Evolutionary conservation across 2,888 invertebrate genomes (phyloP), one percentile per base, ranked within the genome.

Genomic region (Dendrolimus pini): DNA sequence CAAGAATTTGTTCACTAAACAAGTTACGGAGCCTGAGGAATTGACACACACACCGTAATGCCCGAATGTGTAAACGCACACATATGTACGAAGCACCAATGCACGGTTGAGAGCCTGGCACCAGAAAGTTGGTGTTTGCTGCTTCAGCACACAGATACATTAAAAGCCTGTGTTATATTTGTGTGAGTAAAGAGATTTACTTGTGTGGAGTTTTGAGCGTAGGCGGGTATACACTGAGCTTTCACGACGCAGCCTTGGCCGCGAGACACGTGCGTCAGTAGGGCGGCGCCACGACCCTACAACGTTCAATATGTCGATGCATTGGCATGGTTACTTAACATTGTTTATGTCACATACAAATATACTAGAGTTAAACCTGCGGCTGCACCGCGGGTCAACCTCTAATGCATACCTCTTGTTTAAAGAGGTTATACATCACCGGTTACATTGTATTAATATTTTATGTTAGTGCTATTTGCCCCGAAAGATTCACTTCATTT

Each of bases 241-340:
- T 89, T 89, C 89, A 87, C 87, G 78, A 67, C 74, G 75, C 88
- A 90, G 89, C 89, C 89, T 90, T 90, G 89, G 89, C 89, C 89
- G 82, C 85, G 75, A 83, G 80, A 88, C 89, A 89, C 89, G 89
- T 89, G 89, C 88, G 84, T 77, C 77, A 69, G 59, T 84, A 88
- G 85, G 81, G 87, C 70, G 76, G 83, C 63, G 71, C 70, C 65
- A 59, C 64, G 60, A 64, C 69, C 71, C 71, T 74, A 69, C 65
- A 59, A 58, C 61, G 30, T 30, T 62, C 64, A 58, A 63, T 61
- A 61, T 71, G 63, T 71, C 72, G 71, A 71, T 69, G 56, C 41
- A 59, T 57, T 14, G 10, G 10, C 41, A 55, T 55, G 30, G 55
- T 53, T 47, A 7, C 47, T 47, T 12, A 55, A 55, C 30, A 30